Conservation (phyloP, 2,113 vertebrate genomes). For the Aythya baeri region DNA sequence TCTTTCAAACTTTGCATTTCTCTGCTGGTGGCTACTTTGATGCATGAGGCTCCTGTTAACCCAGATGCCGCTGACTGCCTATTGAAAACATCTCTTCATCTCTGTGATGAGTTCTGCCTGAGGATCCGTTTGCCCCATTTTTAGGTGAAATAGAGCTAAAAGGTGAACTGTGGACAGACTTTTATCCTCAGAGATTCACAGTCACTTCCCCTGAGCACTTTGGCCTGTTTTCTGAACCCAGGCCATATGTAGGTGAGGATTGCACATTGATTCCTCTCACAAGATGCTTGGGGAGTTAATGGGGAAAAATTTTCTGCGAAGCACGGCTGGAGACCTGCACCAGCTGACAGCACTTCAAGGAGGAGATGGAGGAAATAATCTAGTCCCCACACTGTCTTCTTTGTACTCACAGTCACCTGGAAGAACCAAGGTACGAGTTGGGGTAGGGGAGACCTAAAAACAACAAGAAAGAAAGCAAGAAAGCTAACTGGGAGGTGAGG, state of each 20-base stretch:
- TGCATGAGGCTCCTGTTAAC: background rate
- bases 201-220: background rate
- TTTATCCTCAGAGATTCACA: background rate
- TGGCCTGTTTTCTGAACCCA: background rate
- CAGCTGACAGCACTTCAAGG: background rate
- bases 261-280: background rate
- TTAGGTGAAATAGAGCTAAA: background rate
- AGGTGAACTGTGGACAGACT: background rate
- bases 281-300: background rate
- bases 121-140: background rate
- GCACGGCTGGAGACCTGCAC: background rate
- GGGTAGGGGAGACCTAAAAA: accelerated
- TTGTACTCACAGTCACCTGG: background rate
- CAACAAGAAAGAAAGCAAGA: background rate
- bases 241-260: background rate
- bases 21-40: background rate
- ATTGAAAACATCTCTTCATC: background rate
- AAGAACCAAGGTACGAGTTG: background rate
- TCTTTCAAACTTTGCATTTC: background rate
- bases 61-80: background rate
- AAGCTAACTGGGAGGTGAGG: background rate
- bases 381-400: background rate
- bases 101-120: background rate
- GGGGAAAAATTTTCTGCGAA: background rate
- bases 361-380: background rate